Evolutionary conservation across 2,797 vertebrate species (phyloP).

Genomic region (Hippopotamyrus pictus): DNA sequence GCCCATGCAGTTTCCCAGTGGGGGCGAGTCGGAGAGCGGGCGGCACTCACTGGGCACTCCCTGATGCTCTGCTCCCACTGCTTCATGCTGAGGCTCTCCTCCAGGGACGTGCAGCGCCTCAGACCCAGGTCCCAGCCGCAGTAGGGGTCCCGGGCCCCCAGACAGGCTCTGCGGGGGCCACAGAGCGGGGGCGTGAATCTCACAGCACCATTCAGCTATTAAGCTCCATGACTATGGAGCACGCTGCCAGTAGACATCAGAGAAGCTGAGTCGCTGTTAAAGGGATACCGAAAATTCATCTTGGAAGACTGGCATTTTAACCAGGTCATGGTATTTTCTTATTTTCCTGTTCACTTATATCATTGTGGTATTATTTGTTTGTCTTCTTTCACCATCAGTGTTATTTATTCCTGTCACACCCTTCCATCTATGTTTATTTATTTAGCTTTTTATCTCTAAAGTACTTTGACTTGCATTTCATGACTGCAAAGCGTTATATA

Average conservation of each 20-base stretch:
- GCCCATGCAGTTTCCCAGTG: neutral
- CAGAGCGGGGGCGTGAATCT: neutral
- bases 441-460: neutral
- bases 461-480: neutral
- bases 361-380: neutral
- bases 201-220: neutral
- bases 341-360: neutral
- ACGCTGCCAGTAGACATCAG: neutral
- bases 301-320: neutral
- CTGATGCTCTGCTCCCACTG: constrained; percentile 89
- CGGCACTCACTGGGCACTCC: constrained; percentile 76
- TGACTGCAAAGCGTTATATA: neutral
- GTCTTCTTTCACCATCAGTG: neutral
- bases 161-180: constrained; percentile 63
- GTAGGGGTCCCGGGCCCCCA: constrained; percentile 89
- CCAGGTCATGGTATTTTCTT: neutral
- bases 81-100: constrained; percentile 84
- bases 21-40: constrained; percentile 12
- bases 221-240: neutral
- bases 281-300: neutral
- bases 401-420: neutral
- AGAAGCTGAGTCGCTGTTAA: neutral
- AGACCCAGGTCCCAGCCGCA: constrained; percentile 87
- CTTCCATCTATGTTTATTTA: too few relatives aligned
- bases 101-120: constrained; percentile 81